Evolutionary conservation across 2,113 vertebrate species (phyloP), one percentile per base, ranked within the genome.

Genomic region (Oncorhynchus keta): DNA sequence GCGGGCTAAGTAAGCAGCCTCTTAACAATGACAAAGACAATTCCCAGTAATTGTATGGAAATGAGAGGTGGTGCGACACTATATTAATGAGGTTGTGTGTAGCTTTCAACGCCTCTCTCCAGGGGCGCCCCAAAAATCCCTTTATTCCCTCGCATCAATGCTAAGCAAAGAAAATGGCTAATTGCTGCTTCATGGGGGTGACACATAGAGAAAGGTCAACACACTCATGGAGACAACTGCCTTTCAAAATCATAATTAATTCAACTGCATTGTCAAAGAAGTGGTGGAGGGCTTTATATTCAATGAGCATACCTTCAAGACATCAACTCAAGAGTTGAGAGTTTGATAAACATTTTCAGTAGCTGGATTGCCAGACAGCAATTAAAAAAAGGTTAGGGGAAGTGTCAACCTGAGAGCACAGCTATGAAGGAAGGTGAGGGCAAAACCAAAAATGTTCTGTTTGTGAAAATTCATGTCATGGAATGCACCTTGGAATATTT

Each of bases 211-310:
- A 74, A 70, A 76, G 80, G 81, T 80, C 70, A 74, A 28, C 49
- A 16, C 67, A 67, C 70, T 76, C 72, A 68, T 32, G 57, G 73
- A 81, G 64, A 75, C 24, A 72, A 66, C 68, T 67, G 68, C 59
- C 77, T 78, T 81, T 83, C 73, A 80, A 76, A 76, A 73, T 26
- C 57, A 68, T 76, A 71, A 83, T 85, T 86, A 81, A 86, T 85
- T 80, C 78, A 6, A 68, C 79, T 64, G 73, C 68, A 26, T 49
- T 24, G 24, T n/a, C 59, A 68, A 30, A 22, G 73, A 62, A 62
- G 5, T 62, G 18, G 59, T 62, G 16, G 7, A 62, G 2, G 16
- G 20, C 7, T 8, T 22, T 62, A n/a, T 62, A 62, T 55, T 62
- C 20, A 62, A 16, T 62, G n/a, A 62, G 13, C 2, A 13, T 22